Conservation (phyloP, 1,140 invertebrate species). For the Lasioglossum albipes region DNA sequence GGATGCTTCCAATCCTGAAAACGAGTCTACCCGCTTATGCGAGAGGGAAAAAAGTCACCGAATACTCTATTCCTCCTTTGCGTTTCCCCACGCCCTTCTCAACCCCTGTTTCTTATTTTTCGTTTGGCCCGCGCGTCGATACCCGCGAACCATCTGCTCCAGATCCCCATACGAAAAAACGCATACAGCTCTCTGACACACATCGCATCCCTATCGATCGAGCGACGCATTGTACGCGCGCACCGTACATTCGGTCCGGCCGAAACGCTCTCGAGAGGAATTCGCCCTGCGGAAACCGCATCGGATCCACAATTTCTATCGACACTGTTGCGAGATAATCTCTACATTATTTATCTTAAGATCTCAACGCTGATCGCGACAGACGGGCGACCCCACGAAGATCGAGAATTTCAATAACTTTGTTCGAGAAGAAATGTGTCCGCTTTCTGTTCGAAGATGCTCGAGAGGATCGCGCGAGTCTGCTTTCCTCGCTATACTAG, state of each 20-base stretch:
- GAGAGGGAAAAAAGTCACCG: not conserved
- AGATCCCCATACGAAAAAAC: not conserved
- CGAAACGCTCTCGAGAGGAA: slow-evolving; percentile 14
- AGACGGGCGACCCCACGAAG: no score
- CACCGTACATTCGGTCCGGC: not conserved
- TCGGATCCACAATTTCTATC: slow-evolving; percentile 31
- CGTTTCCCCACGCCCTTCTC: not conserved
- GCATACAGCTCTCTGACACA: not conserved
- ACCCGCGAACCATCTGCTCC: slow-evolving; percentile 1
- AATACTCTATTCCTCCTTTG: not conserved
- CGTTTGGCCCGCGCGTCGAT: not conserved
- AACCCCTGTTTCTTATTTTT: not conserved
- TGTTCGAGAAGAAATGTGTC: not conserved
- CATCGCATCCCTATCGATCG: not conserved
- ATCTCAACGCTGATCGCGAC: slow-evolving; percentile 21
- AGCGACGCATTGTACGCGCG: not conserved
- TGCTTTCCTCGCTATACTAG: not conserved
- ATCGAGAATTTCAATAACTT: no score
- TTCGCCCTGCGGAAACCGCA: not conserved
- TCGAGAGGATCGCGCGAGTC: no score
- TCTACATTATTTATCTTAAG: slow-evolving; percentile 43
- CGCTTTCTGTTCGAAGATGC: no score
- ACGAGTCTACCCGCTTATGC: not conserved
- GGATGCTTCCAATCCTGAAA: no score
- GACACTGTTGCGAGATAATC: slow-evolving; percentile 41